Evolutionary conservation across 1,140 invertebrate species (phyloP), one percentile per base, ranked within the genome.

Genomic region (Drosophila kanapiae): DNA sequence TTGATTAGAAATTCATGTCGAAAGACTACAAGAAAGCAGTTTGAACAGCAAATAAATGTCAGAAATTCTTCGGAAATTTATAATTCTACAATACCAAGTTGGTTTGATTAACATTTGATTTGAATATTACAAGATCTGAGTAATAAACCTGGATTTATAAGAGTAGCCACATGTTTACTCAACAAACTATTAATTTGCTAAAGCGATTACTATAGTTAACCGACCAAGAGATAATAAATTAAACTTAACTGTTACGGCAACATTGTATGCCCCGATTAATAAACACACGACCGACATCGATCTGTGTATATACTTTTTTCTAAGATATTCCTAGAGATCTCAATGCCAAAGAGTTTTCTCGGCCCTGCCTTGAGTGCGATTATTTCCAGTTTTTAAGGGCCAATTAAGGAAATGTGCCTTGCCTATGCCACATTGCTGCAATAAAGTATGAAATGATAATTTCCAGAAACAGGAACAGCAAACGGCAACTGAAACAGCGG

Each of bases 331-430:
- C 5, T 2, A 14, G 11, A 14, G 10, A 38, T 38, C 35, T 23
- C 65, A 59, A 68, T 70, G 43, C 65, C 43, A 72, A 72, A 37
- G 23, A 10, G 31, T 16, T 57, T 64, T 18, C 35, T 57, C 27
- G 27, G 31, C 10, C 27, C 61, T 80, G 63, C 75, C 57, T 86
- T 86, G 69, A 31, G n/a, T 51, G 42, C 54, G 63, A 90, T 90
- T 88, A 84, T 84, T 90, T 81, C 71, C 85, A 90, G 69, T 84
- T 90, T 81, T 68, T 35, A 63, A 77, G 60, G 60, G 67, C 67
- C 49, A 87, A 88, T 80, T 78, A 70, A 59, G 72, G 53, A 40
- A 80, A 77, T 80, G 67, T 62, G 63, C 40, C 45, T 38, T 58
- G 61, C 43, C 61, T 71, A 69, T 78, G 75, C 81, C 68, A 70